These are phyloP conservation scores for Acanthosepion lycidas DNA, from an alignment of 2,888 invertebrate species.

Conservation along the genomic window DNA sequence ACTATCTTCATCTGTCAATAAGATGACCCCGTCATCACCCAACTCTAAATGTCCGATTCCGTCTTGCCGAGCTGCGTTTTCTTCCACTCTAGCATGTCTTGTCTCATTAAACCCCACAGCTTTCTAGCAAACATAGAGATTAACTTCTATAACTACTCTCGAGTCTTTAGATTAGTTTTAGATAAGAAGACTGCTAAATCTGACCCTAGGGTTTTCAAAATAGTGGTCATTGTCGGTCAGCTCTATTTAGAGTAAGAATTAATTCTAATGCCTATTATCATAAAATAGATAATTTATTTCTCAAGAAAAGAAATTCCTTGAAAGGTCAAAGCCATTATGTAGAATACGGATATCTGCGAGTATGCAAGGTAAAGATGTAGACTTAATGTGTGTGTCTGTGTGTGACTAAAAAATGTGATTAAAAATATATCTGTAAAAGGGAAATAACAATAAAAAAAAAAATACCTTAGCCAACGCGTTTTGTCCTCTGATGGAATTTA, in stretches of 20 bases:
- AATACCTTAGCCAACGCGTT: too few species aligned
- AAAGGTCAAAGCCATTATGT: background rate
- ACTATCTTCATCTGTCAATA: background rate
- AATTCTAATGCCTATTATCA: background rate
- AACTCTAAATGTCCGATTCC: background rate
- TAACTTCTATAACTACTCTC: background rate
- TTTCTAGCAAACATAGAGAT: background rate
- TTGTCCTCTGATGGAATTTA: too few species aligned
- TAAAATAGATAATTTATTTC: background rate
- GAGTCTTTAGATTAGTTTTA: background rate
- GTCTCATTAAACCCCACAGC: too few species aligned
- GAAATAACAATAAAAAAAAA: too few species aligned
- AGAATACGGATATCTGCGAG: too few species aligned
- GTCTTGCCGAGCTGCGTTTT: background rate
- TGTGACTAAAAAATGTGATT: too few species aligned
- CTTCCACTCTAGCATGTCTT: background rate
- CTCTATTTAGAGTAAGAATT: background rate
- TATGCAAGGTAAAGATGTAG: too few species aligned
- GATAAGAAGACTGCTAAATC: background rate
- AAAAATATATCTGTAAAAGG: too few species aligned
- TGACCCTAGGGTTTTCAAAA: background rate
- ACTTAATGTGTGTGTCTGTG: too few species aligned
- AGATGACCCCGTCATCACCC: background rate
- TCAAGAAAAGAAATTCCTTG: background rate
- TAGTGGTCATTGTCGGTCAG: background rate